Percentiles rank a stretch among this genome's conserved stretches.
phyloP scores from a whole-genome alignment of 1,140 invertebrate genomes.

The Eufriesea mexicana region DNA sequence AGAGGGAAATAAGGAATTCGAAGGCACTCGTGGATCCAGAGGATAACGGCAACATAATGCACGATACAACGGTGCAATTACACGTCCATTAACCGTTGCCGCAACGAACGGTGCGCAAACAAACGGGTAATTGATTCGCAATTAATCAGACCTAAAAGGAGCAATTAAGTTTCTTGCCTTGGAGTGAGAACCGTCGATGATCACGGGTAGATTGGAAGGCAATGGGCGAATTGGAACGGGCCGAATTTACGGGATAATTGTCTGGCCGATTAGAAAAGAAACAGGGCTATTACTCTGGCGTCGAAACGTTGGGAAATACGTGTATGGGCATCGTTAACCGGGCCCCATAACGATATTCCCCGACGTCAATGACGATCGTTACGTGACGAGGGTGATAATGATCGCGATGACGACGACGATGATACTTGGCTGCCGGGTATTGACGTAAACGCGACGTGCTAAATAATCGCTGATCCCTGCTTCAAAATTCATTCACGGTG shows the following conservation, averaged over 20 bases:
- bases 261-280: slow-evolving; percentile 19
- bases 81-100: slow-evolving; percentile 18
- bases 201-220: not conserved
- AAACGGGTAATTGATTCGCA: slow-evolving; percentile 27
- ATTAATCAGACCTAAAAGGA: slow-evolving; percentile 39
- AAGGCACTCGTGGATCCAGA: not conserved
- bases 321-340: slow-evolving; percentile 30
- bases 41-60: slow-evolving; percentile 6
- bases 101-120: slow-evolving; percentile 9
- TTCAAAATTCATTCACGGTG: slow-evolving; percentile 65
- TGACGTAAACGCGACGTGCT: slow-evolving; percentile 10
- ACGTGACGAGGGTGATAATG: slow-evolving; percentile 40
- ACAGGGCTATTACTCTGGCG: slow-evolving; percentile 16
- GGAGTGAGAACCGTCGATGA: not conserved
- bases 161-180: slow-evolving; percentile 17
- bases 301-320: slow-evolving; percentile 39
- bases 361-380: slow-evolving; percentile 65
- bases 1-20: not conserved
- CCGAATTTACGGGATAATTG: slow-evolving; percentile 1
- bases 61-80: slow-evolving; percentile 9
- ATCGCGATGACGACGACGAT: not conserved
- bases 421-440: slow-evolving; percentile 12
- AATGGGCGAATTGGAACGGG: not conserved
- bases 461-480: not conserved
- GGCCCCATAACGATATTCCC: slow-evolving; percentile 58